Evolutionary conservation across 1,140 invertebrate species (phyloP).

Genomic region (Drosophila ohnishii): DNA sequence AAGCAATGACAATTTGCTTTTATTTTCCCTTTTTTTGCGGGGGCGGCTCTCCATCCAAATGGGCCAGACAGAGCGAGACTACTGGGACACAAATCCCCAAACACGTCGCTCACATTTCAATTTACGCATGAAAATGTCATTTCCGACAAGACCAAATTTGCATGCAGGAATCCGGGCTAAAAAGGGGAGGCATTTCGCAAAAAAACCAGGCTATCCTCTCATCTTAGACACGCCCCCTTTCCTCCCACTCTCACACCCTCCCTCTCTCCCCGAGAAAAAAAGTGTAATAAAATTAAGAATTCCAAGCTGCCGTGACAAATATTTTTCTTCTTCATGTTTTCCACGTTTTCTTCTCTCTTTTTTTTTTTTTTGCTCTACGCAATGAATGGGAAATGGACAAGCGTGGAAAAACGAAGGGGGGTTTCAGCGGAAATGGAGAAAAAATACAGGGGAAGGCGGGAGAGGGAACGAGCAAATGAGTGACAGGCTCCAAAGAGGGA

Average conservation of each 20-base stretch:
- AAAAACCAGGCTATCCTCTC: conserved; percentile 53
- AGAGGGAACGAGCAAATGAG: conserved; percentile 60
- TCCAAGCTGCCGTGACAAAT: conserved; percentile 82
- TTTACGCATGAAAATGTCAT: conserved; percentile 83
- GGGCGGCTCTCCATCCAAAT: background rate
- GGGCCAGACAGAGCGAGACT: background rate
- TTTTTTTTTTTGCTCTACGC: conserved; percentile 21
- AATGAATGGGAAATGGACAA: conserved; percentile 59
- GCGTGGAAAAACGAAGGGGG: background rate
- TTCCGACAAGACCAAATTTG: conserved; percentile 79
- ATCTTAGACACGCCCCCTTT: conserved; percentile 31
- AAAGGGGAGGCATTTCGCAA: conserved; percentile 11
- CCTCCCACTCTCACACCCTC: background rate
- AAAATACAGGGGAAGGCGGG: background rate
- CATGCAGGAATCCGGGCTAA: conserved; percentile 68
- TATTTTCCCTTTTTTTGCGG: conserved; percentile 29
- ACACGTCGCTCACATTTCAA: conserved; percentile 82
- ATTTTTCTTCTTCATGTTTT: conserved; percentile 48
- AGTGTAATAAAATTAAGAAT: conserved; percentile 82
- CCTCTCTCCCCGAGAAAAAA: conserved; percentile 56
- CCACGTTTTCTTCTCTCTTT: conserved; percentile 7
- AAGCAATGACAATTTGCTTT: conserved; percentile 75
- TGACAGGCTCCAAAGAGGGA: conserved; percentile 56
- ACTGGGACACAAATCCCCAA: conserved; percentile 67
- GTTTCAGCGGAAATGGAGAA: conserved; percentile 17